These are phyloP conservation scores for Alviniconcha marisindica DNA, from an alignment of 1,140 invertebrate species.

Conservation along the genomic window DNA sequence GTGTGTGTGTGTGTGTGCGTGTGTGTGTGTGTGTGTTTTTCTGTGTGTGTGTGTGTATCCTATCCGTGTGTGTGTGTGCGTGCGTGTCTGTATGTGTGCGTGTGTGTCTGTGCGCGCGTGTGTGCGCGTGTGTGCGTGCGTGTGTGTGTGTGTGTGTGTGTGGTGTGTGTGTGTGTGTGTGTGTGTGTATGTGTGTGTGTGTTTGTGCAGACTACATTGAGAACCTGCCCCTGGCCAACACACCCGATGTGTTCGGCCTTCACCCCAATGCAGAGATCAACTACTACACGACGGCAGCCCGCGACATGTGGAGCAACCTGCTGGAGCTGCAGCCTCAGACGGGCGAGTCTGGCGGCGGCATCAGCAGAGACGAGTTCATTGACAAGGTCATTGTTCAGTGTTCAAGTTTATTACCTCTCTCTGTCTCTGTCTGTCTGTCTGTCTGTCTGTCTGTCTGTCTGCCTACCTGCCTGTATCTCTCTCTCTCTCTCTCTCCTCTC, in stretches of 20 bases:
- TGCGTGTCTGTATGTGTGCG: not conserved
- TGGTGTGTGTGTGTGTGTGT: no score
- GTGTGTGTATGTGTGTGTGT: not conserved
- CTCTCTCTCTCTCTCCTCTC: no score
- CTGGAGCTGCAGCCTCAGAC: slow-evolving; percentile 91
- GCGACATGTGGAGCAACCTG: slow-evolving; percentile 87
- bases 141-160: not conserved
- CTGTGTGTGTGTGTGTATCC: not conserved
- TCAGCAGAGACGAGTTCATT: slow-evolving; percentile 81
- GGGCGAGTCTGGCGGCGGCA: slow-evolving; percentile 49
- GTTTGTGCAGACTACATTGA: slow-evolving; percentile 62
- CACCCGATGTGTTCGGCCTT: slow-evolving; percentile 70
- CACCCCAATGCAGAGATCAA: slow-evolving; percentile 71
- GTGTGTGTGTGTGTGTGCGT: not conserved
- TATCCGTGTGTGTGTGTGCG: not conserved
- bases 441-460: no score
- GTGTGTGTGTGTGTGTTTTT: not conserved
- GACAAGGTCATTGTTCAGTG: slow-evolving; percentile 72
- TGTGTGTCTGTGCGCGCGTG: no score
- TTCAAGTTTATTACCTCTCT: no score
- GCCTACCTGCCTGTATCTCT: no score
- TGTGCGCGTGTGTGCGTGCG: no score
- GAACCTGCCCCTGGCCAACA: slow-evolving; percentile 65
- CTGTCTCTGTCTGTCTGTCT: no score
- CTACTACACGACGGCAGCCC: slow-evolving; percentile 85